A percentile compares a stretch with the other conserved stretches of the same genome.
Conservation (phyloP, 2,797 vertebrate species). For the Cheirogaleus major region DNA sequence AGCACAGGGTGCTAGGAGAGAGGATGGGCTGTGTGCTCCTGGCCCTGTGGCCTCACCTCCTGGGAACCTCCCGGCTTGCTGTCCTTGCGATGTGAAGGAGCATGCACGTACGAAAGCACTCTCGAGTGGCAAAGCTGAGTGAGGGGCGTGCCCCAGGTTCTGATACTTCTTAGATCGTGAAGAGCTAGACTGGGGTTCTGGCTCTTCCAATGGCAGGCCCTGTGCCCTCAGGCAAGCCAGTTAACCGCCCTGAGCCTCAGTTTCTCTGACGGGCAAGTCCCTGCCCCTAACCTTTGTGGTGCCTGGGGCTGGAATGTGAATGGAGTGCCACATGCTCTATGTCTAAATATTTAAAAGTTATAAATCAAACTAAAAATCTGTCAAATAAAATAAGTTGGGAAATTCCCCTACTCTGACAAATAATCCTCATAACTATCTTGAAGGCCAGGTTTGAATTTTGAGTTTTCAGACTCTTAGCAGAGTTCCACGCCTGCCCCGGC, state of each 20-base stretch:
- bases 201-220: background rate
- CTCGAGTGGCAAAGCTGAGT: background rate
- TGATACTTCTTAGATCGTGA: background rate
- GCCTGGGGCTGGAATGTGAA: background rate
- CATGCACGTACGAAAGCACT: background rate
- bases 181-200: background rate
- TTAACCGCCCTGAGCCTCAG: background rate
- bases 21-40: background rate
- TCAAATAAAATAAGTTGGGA: background rate
- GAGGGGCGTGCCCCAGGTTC: background rate
- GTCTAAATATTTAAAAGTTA: background rate
- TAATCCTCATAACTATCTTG: background rate
- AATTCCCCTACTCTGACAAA: background rate
- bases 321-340: background rate
- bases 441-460: background rate
- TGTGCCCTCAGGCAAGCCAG: background rate
- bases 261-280: background rate
- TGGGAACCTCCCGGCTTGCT: background rate
- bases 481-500: no score
- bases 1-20: background rate
- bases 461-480: background rate
- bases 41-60: background rate
- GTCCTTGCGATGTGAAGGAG: rapidly evolving
- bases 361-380: background rate
- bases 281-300: background rate